These are phyloP conservation scores for Sardina pilchardus DNA, from an alignment of 2,113 vertebrate genomes.

Conservation along the genomic window DNA sequence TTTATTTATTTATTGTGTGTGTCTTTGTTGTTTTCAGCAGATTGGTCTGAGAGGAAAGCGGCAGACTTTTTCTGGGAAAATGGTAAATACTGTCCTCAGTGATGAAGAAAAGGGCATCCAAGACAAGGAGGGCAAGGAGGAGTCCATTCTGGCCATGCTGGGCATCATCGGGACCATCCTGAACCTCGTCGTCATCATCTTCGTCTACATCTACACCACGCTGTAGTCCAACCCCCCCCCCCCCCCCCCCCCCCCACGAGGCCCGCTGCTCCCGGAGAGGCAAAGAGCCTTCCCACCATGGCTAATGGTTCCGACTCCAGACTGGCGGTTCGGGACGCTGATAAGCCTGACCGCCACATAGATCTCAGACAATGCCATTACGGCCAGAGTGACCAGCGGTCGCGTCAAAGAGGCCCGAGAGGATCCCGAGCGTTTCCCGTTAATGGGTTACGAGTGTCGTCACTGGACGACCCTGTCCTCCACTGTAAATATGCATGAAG, in stretches of 20 bases:
- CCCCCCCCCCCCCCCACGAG: background rate
- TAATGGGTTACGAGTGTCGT: background rate
- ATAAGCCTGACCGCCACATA: slow-evolving; percentile 13
- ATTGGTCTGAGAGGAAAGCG: slow-evolving; percentile 80
- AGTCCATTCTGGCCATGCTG: slow-evolving; percentile 93
- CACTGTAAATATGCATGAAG: slow-evolving; percentile 34
- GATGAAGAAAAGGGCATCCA: slow-evolving; percentile 92
- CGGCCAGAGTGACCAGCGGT: background rate
- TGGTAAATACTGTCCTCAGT: slow-evolving; percentile 90
- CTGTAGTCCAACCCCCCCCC: slow-evolving; percentile 70
- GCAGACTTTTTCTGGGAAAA: slow-evolving; percentile 89
- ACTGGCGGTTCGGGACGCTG: slow-evolving; percentile 27
- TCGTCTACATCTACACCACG: slow-evolving; percentile 98
- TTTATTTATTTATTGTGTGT: slow-evolving; percentile 30
- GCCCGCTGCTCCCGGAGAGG: background rate
- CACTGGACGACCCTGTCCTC: slow-evolving; percentile 8
- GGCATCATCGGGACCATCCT: slow-evolving; percentile 97
- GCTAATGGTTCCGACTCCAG: slow-evolving; percentile 24
- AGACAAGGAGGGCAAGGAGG: slow-evolving; percentile 95
- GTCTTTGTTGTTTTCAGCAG: slow-evolving; percentile 67
- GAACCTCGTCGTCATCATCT: slow-evolving; percentile 96
- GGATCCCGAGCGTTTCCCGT: background rate
- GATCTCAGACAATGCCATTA: slow-evolving; percentile 39
- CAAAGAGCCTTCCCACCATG: slow-evolving; percentile 6
- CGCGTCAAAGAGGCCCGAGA: background rate